Percentiles rank a stretch among this genome's conserved stretches.
Conservation (phyloP, 2,888 invertebrate genomes). For the Oithona nana region DNA sequence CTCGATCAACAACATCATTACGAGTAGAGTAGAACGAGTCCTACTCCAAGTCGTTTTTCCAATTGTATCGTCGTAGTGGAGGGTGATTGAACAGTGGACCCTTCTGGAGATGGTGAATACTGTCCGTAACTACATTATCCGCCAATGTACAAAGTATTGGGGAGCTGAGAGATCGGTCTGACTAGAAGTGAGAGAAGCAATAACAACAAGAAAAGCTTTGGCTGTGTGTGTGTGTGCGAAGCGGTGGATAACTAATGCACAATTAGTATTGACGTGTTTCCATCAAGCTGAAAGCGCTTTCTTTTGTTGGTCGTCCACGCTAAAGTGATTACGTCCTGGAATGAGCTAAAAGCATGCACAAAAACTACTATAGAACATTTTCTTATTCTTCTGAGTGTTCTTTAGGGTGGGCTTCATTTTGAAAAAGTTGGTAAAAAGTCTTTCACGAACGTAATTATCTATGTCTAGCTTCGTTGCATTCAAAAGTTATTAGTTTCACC, state of each 20-base stretch:
- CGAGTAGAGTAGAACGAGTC: too few relatives aligned
- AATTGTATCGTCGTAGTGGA: not conserved
- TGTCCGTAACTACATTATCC: not conserved
- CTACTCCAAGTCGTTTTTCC: not conserved
- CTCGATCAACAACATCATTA: not conserved
- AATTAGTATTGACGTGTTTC: constrained; percentile 11
- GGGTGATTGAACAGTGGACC: not conserved
- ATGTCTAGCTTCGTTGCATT: too few relatives aligned
- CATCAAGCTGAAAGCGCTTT: not conserved
- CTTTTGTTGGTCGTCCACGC: not conserved
- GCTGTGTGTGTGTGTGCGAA: too few relatives aligned
- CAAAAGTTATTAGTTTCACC: too few relatives aligned
- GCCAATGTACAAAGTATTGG: not conserved
- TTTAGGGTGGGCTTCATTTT: too few relatives aligned
- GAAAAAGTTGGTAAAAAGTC: too few relatives aligned
- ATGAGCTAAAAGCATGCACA: not conserved
- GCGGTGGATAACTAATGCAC: not conserved
- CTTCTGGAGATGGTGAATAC: not conserved
- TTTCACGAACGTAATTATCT: too few relatives aligned
- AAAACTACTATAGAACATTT: not conserved
- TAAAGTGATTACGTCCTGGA: not conserved
- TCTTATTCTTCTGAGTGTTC: too few relatives aligned
- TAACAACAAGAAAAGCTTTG: not conserved
- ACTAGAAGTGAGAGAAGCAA: not conserved
- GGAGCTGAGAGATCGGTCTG: not conserved